Percentiles rank a stretch among this genome's conserved stretches.
Evolutionary conservation across 2,888 invertebrate species (phyloP).

Genomic region (Coremacera marginata): DNA sequence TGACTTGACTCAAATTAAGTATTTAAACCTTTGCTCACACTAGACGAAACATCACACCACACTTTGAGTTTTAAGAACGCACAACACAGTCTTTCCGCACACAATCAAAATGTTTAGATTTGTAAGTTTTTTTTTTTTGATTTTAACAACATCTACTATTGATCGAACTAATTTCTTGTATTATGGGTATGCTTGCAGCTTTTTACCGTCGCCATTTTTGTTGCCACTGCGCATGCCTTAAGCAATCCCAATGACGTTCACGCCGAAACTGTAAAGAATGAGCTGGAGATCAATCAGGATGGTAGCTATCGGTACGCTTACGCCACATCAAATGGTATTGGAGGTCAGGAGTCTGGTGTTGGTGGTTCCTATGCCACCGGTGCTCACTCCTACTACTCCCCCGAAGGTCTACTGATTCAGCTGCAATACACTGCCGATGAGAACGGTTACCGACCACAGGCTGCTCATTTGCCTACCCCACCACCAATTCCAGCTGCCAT

Average conservation of each 20-base stretch:
- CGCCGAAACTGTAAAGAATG: constrained; percentile 55
- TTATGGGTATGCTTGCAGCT: constrained; percentile 1
- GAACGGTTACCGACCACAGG: constrained; percentile 64
- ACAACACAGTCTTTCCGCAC: not conserved
- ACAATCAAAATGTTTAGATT: constrained; percentile 15
- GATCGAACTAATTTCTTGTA: not conserved
- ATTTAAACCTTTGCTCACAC: not conserved
- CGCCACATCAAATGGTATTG: constrained; percentile 74
- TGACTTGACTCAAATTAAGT: not conserved
- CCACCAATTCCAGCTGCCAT: constrained; percentile 65
- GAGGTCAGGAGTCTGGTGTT: constrained; percentile 71
- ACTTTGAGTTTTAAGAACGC: not conserved
- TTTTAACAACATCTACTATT: not conserved
- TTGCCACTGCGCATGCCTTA: constrained; percentile 46
- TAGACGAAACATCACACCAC: not conserved
- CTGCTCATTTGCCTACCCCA: constrained; percentile 66
- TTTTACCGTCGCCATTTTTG: constrained; percentile 45
- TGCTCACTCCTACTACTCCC: constrained; percentile 57
- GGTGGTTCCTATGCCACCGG: constrained; percentile 70
- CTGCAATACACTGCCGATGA: constrained; percentile 64
- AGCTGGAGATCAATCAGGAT: constrained; percentile 62
- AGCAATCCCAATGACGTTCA: constrained; percentile 52
- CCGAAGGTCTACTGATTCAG: constrained; percentile 60
- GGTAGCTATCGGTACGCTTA: constrained; percentile 69
- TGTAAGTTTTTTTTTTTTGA: not conserved